A percentile compares a stretch with the other conserved stretches of the same genome.
Evolutionary conservation across 2,888 invertebrate species (phyloP).

Genomic region (Thyatira batis): DNA sequence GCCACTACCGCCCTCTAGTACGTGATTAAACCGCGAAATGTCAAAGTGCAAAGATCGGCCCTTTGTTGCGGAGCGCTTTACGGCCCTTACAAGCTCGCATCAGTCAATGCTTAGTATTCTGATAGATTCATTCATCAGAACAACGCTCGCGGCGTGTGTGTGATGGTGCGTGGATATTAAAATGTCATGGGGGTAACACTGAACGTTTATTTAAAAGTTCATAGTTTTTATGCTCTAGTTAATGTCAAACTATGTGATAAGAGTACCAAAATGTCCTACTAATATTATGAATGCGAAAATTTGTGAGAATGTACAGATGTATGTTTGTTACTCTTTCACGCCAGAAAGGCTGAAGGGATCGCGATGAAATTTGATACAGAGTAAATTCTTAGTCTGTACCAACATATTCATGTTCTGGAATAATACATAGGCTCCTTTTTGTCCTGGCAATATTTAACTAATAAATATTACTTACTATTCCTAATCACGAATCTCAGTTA

Average conservation of each 20-base stretch:
- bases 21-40: slow-evolving; percentile 81
- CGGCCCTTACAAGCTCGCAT: slow-evolving; percentile 40
- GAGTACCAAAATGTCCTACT: too few relatives aligned
- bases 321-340: too few relatives aligned
- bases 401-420: too few relatives aligned
- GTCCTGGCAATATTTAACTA: too few relatives aligned
- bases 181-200: neutral
- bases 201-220: neutral
- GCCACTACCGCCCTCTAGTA: slow-evolving; percentile 66
- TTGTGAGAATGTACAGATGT: too few relatives aligned
- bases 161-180: slow-evolving; percentile 7
- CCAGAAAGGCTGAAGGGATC: too few relatives aligned
- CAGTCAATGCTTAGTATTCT: slow-evolving; percentile 59
- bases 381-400: too few relatives aligned
- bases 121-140: slow-evolving; percentile 76
- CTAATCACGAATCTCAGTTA: neutral
- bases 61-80: slow-evolving; percentile 49
- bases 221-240: too few relatives aligned
- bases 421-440: too few relatives aligned
- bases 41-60: slow-evolving; percentile 81
- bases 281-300: too few relatives aligned
- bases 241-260: too few relatives aligned
- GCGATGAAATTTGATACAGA: too few relatives aligned
- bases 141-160: slow-evolving; percentile 52
- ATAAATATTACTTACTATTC: neutral